phyloP scores from a whole-genome alignment of 2,888 invertebrate species.

The Fissipunctia ypsillon region DNA sequence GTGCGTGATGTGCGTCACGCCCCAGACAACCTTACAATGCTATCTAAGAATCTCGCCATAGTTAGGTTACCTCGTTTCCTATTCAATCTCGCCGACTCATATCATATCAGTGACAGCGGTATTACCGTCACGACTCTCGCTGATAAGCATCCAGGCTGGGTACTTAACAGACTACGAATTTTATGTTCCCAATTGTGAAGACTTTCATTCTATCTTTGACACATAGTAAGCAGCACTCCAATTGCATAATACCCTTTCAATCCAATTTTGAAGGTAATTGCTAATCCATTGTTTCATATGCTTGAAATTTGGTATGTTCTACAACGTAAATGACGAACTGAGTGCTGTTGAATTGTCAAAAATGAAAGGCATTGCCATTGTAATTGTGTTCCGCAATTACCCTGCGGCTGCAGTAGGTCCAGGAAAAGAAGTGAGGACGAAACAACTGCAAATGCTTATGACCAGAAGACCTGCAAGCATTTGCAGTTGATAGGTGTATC shows the following conservation, averaged over 20 bases:
- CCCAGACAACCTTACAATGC: slow-evolving; percentile 60
- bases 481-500: not conserved
- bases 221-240: not conserved
- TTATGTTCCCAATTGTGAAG: not conserved
- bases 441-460: not conserved
- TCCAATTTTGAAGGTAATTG: not conserved
- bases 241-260: not conserved
- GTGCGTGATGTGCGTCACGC: slow-evolving; percentile 49
- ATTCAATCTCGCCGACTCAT: slow-evolving; percentile 50
- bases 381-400: not conserved
- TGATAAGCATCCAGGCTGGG: slow-evolving; percentile 51
- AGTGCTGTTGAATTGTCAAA: not conserved
- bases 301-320: not conserved
- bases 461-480: no score
- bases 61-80: slow-evolving; percentile 54
- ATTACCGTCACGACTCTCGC: slow-evolving; percentile 56
- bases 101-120: slow-evolving; percentile 58
- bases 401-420: not conserved
- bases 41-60: slow-evolving; percentile 57
- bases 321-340: not conserved
- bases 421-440: not conserved
- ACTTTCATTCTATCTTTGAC: not conserved
- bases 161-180: slow-evolving; percentile 19
- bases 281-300: not conserved
- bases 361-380: not conserved